These are phyloP conservation scores for Epinotia bilunana DNA, from an alignment of 2,888 invertebrate genomes.

Conservation along the genomic window DNA sequence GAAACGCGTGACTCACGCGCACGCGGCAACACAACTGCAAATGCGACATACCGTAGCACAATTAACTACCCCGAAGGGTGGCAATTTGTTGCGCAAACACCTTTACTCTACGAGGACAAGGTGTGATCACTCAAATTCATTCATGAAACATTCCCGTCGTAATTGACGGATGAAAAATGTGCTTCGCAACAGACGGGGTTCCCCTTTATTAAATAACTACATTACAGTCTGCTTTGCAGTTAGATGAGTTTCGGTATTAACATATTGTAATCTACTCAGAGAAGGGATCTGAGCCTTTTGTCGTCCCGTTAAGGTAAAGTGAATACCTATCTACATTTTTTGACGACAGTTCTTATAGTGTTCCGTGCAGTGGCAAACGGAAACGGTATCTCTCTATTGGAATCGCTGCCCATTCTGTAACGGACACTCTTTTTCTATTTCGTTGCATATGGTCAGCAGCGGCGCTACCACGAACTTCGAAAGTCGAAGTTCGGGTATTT, in stretches of 20 bases:
- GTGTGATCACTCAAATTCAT: constrained; percentile 17
- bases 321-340: background rate
- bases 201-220: constrained; percentile 7
- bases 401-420: too few species aligned
- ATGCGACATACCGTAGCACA: background rate
- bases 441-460: too few species aligned
- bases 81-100: constrained; percentile 10
- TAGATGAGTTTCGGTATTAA: background rate
- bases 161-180: constrained; percentile 50
- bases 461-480: too few species aligned
- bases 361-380: background rate
- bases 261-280: background rate
- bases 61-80: background rate
- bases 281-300: background rate
- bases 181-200: background rate
- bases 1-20: background rate
- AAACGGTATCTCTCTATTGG: too few species aligned
- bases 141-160: constrained; percentile 18
- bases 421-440: too few species aligned
- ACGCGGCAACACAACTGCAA: background rate
- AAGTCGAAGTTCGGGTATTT: too few species aligned
- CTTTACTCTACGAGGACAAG: constrained; percentile 1
- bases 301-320: background rate
- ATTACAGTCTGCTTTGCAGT: constrained; percentile 15
- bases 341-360: background rate